Evolutionary conservation across 23 tunicate genomes (phyloP).

Genomic region (Clavelina lepadiformis): DNA sequence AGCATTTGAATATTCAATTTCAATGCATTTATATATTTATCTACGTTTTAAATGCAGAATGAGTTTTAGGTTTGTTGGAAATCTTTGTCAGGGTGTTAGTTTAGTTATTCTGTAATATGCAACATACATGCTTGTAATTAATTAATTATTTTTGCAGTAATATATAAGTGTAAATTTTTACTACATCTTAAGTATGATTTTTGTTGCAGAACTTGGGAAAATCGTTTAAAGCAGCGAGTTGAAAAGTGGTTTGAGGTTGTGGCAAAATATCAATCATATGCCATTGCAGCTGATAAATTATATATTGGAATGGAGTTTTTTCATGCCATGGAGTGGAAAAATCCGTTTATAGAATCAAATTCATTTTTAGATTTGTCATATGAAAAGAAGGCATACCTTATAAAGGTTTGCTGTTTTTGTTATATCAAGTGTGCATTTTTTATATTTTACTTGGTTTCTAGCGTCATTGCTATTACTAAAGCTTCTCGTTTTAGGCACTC

Average conservation of each 20-base stretch:
- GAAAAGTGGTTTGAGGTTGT: constrained; percentile 75
- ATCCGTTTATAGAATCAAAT: constrained; percentile 35
- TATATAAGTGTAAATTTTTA: background rate
- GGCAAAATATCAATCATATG: constrained; percentile 39
- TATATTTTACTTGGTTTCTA: background rate
- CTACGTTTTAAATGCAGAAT: too few species aligned
- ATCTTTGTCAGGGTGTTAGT: too few species aligned
- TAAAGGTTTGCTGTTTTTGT: constrained; percentile 32
- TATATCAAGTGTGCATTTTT: background rate
- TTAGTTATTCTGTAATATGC: too few species aligned
- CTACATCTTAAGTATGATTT: background rate
- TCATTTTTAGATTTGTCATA: constrained; percentile 40
- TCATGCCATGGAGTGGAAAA: constrained; percentile 55
- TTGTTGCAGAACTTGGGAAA: constrained; percentile 48
- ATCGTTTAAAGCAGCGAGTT: constrained; percentile 34
- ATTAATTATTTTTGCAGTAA: too few species aligned
- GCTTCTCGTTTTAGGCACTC: constrained; percentile 29
- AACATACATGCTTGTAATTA: too few species aligned
- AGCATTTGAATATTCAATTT: too few species aligned
- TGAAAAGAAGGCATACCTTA: constrained; percentile 26
- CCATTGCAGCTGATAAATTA: constrained; percentile 67
- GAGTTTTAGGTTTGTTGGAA: too few species aligned
- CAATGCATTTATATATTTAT: too few species aligned
- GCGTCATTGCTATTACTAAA: background rate
- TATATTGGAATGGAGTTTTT: constrained; percentile 37